Evolutionary conservation across 2,888 invertebrate genomes (phyloP), one percentile per base, ranked within the genome.

Genomic region (Conops quadrifasciatus): DNA sequence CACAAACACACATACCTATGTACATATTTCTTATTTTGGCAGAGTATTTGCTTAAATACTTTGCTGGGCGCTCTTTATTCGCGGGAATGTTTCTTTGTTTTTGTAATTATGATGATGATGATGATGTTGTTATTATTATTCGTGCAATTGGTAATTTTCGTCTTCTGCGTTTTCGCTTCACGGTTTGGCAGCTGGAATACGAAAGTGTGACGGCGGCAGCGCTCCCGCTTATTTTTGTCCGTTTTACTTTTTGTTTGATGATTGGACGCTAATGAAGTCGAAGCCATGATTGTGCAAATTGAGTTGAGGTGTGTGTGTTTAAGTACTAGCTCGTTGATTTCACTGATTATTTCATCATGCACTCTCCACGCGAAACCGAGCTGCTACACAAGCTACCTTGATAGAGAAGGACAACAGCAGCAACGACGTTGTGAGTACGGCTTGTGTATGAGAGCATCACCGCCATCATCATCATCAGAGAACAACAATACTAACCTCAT

Each of bases 31-130:
- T 28, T 67, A 19, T 21, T 11, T 53, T n/a, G 53, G 9, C 36
- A 9, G n/a, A 21, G 19, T 58, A 28, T 59, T 59, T 67, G 45
- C 24, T 56, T 67, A 56, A 67, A 59, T 58, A 45, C 45, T 67
- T 67, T 67, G 15, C 58, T 19, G 26, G 45, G 7, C 47, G 24
- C 21, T 49, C 7, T 4, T 64, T 13, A 13, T 36, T 16, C 30
- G 21, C 19, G 45, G 3, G 13, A 16, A 26, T 16, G 26, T 59
- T 56, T 58, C 56, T 11, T 59, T 58, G 21, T 43, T 47, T 0
- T 67, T 28, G 26, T 59, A 9, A 2, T 59, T 67, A 45, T 49
- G 43, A 43, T 26, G 11, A 53, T 15, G 26, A 19, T 63, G 1
- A 26, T 56, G 24, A 26, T 26, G n/a, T n/a, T 36, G 30, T 21